Conservation (phyloP, 2,888 invertebrate genomes). For the Masnerella sp. region DNA sequence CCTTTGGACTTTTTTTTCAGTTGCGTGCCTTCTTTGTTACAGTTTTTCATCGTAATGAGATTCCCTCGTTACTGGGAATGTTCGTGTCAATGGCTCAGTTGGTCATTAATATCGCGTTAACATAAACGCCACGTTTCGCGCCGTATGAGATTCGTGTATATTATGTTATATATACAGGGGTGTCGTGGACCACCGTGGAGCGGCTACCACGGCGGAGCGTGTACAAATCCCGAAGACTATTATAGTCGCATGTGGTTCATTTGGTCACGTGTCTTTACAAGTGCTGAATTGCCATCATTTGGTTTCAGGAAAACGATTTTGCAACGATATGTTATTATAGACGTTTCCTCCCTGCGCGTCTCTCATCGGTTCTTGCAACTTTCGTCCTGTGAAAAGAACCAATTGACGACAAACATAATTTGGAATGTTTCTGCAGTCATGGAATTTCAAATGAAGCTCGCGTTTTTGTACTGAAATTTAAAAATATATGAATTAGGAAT, state of each 20-base stretch:
- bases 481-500: no score
- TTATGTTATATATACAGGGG: slow-evolving; percentile 48
- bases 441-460: no score
- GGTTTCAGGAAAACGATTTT: slow-evolving; percentile 57
- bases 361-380: no score
- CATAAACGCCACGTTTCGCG: slow-evolving; percentile 64
- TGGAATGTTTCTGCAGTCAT: no score
- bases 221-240: slow-evolving; percentile 68
- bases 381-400: no score
- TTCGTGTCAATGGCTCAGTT: slow-evolving; percentile 48
- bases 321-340: slow-evolving; percentile 28
- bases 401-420: no score
- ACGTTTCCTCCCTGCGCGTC: slow-evolving; percentile 1
- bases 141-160: slow-evolving; percentile 57
- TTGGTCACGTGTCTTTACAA: slow-evolving; percentile 73
- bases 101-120: slow-evolving; percentile 61
- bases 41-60: slow-evolving; percentile 39
- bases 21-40: slow-evolving; percentile 47
- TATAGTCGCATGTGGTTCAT: slow-evolving; percentile 69
- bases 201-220: slow-evolving; percentile 63
- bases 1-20: slow-evolving; percentile 15
- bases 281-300: slow-evolving; percentile 72
- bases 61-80: slow-evolving; percentile 53
- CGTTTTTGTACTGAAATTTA: no score
- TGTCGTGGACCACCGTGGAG: slow-evolving; percentile 57